Evolutionary conservation across 2,888 invertebrate species (phyloP).

Genomic region (Torymus aiolomorphi): DNA sequence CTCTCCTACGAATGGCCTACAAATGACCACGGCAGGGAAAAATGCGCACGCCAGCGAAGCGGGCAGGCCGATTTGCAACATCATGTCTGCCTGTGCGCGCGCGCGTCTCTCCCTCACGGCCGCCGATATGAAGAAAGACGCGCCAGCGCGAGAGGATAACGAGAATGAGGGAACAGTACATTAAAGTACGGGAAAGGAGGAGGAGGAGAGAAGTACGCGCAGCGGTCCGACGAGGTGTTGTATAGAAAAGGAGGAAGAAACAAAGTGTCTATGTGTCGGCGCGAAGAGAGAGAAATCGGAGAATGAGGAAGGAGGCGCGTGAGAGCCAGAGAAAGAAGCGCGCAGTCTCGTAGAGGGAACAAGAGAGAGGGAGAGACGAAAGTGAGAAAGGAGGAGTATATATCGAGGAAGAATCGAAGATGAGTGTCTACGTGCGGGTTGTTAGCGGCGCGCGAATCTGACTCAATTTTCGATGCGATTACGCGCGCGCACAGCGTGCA

Average conservation of each 20-base stretch:
- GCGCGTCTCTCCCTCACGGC: too few relatives aligned
- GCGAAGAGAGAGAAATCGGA: background rate
- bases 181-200: conserved; percentile 32
- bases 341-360: too few relatives aligned
- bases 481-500: conserved; percentile 15
- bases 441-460: conserved; percentile 36
- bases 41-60: conserved; percentile 18
- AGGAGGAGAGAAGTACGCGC: background rate
- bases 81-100: conserved; percentile 13
- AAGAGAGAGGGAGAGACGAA: conserved; percentile 3
- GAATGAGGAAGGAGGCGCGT: conserved; percentile 5
- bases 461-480: conserved; percentile 51
- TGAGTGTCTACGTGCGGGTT: conserved; percentile 46
- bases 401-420: conserved; percentile 44
- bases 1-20: conserved; percentile 8
- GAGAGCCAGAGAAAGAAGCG: conserved; percentile 29
- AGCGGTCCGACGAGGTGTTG: background rate
- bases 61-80: conserved; percentile 32
- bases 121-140: conserved; percentile 9
- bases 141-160: conserved; percentile 11
- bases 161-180: conserved; percentile 40
- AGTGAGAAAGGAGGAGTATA: background rate
- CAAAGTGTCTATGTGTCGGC: conserved; percentile 26
- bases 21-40: conserved; percentile 25
- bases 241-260: conserved; percentile 20